Base-by-base conservation (phyloP, 23 tunicate species). In the Pegea sp. region DNA sequence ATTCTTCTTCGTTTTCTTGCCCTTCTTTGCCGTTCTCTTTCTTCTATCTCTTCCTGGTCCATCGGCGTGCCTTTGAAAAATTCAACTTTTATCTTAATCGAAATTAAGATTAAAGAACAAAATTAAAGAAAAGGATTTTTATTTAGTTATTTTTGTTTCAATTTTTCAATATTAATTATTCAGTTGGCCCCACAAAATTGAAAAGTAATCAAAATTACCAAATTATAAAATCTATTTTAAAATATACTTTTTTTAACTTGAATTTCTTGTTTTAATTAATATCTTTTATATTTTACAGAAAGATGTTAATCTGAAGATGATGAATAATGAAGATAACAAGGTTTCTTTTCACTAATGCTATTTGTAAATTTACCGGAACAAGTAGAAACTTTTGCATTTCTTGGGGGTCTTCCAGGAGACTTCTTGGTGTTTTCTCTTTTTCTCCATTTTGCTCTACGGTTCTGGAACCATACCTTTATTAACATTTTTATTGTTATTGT, bases 381-480 rank as follows among this genome's bases (percentile, higher is more conserved):
- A 4, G 59, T 43, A 11, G 71, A 59, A 5, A 72, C 74, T 26
- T 91, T 78, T 29, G 99, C 92, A 52, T 74, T 75, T 50, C 70
- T 78, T 1, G 99, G 99, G 0, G 99, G 99, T 5, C 99, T 56
- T 5, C 99, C 99, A 28, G 99, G 99, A 11, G 65, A 86, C 53
- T 91, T 91, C 49, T 75, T 72, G 50, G 99, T 91, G 62, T 91
- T 66, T 53, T 91, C 93, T 1, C 56, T 64, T 63, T 91, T 91
- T 61, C 99, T 38, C 99, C 99, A 91, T 68, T 91, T 91, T 28
- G 99, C 99, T 58, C 99, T 69, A 27, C 99, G 72, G 56, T 91
- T 91, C 68, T 91, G 99, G 57, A 91, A 91, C 99, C 99, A 91
- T 32, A 91, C 99, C 99, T 91, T 54, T 8, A 8, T 38, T 38